Base-by-base conservation (phyloP, 2,888 invertebrate genomes). In the Hirtodrosophila trivittata region DNA sequence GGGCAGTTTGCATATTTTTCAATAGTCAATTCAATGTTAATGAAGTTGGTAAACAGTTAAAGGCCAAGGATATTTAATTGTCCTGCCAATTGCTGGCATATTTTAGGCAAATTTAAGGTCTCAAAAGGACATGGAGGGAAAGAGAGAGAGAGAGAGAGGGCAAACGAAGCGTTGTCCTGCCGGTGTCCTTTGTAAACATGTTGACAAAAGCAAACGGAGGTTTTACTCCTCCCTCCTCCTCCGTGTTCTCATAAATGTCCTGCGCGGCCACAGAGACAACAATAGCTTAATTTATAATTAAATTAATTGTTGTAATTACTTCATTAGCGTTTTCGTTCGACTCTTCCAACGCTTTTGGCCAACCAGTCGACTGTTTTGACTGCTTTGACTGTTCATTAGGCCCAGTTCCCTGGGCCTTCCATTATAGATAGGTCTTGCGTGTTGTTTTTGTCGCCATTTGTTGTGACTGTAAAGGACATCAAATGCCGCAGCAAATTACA, bases 241-340 rank as follows among this genome's bases (percentile, higher is more conserved):
- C 12, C 45, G 42, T 45, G 51, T 66, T 21, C 3, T 21, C 82
- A 56, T 60, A 65, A 81, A 76, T 73, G 73, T 84, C 77, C 46
- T 30, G 70, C 12, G 50, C 47, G 42, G 14, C 25, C 50, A 25
- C 56, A 57, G 37, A 26, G 26, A 49, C 58, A 64, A 84, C 86
- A 81, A 87, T 66, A 64, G 75, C 70, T 77, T 87, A 86, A 87
- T 89, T 88, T 75, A 88, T 89, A 89, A 89, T 89, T 89, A 86
- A 89, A 87, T 86, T 87, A 88, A 86, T 88, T 89, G 88, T 77
- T 76, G 78, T 86, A 89, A 88, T 89, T 88, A 87, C 85, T 89
- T 89, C 86, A 89, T 88, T 89, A 89, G 80, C 77, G 69, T 68
- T 66, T 55, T 43, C 75, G 66, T 57, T 52, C 32, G 16, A 28